Evolutionary conservation across 2,113 vertebrate species (phyloP), one percentile per base, ranked within the genome.

Genomic region (Clarias batrachus): DNA sequence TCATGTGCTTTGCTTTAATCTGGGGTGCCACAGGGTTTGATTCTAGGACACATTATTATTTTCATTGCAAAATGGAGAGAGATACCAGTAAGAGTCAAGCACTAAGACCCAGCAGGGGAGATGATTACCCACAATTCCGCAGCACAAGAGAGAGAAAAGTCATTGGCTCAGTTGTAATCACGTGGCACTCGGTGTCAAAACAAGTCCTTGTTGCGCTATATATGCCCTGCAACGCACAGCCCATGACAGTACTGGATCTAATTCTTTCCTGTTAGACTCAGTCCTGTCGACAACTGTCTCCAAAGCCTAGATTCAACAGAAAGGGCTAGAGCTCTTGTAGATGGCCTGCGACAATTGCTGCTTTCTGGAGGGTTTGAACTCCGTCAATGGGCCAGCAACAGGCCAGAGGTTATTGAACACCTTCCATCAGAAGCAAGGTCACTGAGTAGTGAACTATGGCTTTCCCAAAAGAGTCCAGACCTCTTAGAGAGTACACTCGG

Each of bases 311-410:
- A 37, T 27, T 48, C 65, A 21, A 21, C 65, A 66, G 30, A 62
- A 3, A 12, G 27, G 17, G 19, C 79, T 7, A 62, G 48, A 17
- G 19, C 27, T 33, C 17, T 81, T 14, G 33, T 81, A 14, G 27
- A 73, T 11, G 71, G 57, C 11, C 19, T 84, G 21, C 21, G 74
- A 25, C 25, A 52, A 0, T 16, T 80, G 25, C 37, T 88, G 2
- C 21, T 59, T 10, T 12, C 33, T 1, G 66, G 59, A 23, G 84
- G 70, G 6, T 86, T 88, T 21, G 25, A 79, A 41, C 59, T 88
- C 27, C 5, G 57, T 4, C 83, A 88, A 68, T 88, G 71, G 80
- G 73, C 71, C 12, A 86, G 80, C 19, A 86, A 86, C 25, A 10
- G 13, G 17, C 70, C 77, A 4, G 13, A 3, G 7, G 77, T 81